Evolutionary conservation across 2,888 invertebrate species (phyloP), one percentile per base, ranked within the genome.

Genomic region (Gastrophysa polygoni): DNA sequence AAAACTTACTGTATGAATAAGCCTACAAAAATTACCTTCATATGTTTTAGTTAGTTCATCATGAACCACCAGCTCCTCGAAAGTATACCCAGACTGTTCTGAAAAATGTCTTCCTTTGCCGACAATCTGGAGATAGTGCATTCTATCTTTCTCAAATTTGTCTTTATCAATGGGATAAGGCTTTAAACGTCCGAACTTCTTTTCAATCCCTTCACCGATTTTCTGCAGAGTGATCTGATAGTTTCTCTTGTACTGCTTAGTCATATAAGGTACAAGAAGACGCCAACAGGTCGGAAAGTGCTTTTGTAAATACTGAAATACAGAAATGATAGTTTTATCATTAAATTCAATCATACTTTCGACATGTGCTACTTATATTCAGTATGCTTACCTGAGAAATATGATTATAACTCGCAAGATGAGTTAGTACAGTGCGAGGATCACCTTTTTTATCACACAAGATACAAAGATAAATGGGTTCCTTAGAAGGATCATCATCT

Each of bases 371-470:
- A n/a, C n/a, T n/a, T n/a, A n/a, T n/a, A n/a, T n/a, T 38, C 28
- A 51, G 60, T 32, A 49, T 29, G 28, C 11, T 70, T 70, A 81
- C 81, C 70, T 76, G 78, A 34, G 75, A 75, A 43, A 81, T 75
- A 77, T 94, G 93, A 80, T 89, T 89, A 79, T 88, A 89, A 77
- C 92, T 91, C 17, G 89, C 88, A 76, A 93, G 85, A 79, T 93
- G 93, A 67, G 89, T 88, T 79, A 93, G 84, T 69, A 93, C 91
- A 54, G 91, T 91, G 48, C 91, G 86, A 21, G 89, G 90, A 77
- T 92, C 91, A 38, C 92, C 92, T 70, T 89, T 88, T 80, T 92
- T 93, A 74, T 88, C 87, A 80, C 93, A 94, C 64, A 93, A 83
- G 69, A 90, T 85, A 81, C 93, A 94, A 54, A 89, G 83, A 80